phyloP scores from a whole-genome alignment of 2,113 vertebrate genomes.

The Andinoacara biseriatus region DNA sequence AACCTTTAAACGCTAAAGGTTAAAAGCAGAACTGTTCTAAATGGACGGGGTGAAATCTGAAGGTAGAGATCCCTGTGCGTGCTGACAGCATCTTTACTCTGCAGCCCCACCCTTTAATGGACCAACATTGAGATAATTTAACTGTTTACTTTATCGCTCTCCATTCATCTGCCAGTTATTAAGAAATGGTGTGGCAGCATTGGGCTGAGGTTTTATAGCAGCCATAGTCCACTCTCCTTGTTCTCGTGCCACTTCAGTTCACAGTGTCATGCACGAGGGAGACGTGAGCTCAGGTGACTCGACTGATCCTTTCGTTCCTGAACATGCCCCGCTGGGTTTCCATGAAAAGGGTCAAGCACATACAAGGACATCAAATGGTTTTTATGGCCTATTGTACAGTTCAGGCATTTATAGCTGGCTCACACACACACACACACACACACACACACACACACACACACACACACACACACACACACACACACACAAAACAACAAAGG shows the following conservation, averaged over 20 bases:
- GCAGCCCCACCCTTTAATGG: neutral
- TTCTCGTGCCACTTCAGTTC: slow-evolving; percentile 23
- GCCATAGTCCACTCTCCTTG: slow-evolving; percentile 43
- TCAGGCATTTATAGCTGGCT: slow-evolving; percentile 15
- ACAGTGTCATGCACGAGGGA: slow-evolving; percentile 11
- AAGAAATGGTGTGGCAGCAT: neutral
- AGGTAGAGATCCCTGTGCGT: too few relatives aligned
- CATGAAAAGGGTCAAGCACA: slow-evolving; percentile 30
- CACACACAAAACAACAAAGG: too few relatives aligned
- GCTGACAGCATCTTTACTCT: neutral
- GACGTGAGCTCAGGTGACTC: slow-evolving; percentile 55
- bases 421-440: too few relatives aligned
- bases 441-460: neutral
- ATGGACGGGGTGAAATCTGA: neutral
- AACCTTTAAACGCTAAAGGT: too few relatives aligned
- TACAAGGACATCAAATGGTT: slow-evolving; percentile 30
- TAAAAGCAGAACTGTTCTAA: neutral
- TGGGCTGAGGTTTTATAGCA: slow-evolving; percentile 34
- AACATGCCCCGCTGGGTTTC: slow-evolving; percentile 59
- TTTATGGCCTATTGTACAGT: slow-evolving; percentile 51
- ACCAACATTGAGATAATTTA: neutral
- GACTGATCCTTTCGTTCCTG: slow-evolving; percentile 38
- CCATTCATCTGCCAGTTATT: neutral
- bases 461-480: too few relatives aligned
- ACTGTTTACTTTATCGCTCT: neutral